These are phyloP conservation scores for Apodemus sylvaticus DNA, from an alignment of 2,113 vertebrate species.

Conservation along the genomic window DNA sequence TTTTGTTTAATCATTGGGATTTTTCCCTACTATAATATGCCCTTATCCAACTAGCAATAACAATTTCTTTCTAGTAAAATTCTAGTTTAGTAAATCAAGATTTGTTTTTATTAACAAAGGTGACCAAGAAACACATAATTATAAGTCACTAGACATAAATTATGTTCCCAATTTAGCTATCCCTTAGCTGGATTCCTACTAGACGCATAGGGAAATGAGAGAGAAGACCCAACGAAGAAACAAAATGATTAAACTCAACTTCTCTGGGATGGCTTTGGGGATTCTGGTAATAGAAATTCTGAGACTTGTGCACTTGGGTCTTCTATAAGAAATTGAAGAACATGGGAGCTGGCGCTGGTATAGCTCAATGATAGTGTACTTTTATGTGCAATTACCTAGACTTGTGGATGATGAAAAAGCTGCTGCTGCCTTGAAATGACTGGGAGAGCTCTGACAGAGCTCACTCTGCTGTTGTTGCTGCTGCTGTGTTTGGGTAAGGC, in stretches of 20 bases:
- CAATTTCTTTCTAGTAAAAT: neutral
- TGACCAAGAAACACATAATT: neutral
- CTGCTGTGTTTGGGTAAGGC: neutral
- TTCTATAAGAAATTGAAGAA: conserved; percentile 13
- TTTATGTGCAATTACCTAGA: neutral
- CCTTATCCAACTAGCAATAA: neutral
- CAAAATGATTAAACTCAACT: neutral
- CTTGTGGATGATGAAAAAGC: neutral
- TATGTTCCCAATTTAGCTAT: neutral
- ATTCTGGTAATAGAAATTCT: neutral
- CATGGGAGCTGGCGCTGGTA: neutral
- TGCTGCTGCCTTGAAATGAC: neutral
- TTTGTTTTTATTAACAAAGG: conserved; percentile 11
- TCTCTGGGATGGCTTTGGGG: neutral
- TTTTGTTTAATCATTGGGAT: neutral
- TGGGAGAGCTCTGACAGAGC: neutral
- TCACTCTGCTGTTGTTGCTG: neutral
- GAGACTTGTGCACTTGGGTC: neutral
- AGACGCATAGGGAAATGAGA: neutral
- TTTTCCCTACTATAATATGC: neutral
- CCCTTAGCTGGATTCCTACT: neutral
- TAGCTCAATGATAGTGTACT: neutral
- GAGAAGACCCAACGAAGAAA: neutral
- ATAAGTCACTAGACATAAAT: neutral
- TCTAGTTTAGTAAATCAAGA: neutral